phyloP scores from a whole-genome alignment of 1,140 invertebrate genomes.

The Saccostrea cuccullata region DNA sequence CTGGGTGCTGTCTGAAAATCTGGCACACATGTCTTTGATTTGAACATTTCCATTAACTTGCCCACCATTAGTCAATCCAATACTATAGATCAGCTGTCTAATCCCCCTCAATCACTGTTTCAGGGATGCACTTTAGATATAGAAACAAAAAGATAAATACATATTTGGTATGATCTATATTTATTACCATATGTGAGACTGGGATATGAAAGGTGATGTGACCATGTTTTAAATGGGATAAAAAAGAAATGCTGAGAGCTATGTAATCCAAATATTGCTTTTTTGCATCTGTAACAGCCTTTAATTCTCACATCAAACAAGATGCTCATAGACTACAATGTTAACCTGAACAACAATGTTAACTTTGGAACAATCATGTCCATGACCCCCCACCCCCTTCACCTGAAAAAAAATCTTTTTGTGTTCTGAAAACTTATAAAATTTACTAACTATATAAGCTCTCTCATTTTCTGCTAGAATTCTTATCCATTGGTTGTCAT shows the following conservation, averaged over 20 bases:
- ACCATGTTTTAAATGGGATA: conserved; percentile 18
- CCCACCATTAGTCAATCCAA: conserved; percentile 29
- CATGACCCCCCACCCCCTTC: no score
- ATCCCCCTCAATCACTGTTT: background rate
- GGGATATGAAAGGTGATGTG: background rate
- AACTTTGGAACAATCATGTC: no score
- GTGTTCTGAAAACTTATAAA: no score
- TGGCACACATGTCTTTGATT: conserved; percentile 33
- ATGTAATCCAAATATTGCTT: background rate
- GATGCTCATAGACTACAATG: no score
- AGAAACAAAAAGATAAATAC: conserved; percentile 20
- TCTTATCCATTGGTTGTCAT: no score
- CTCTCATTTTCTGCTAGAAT: no score
- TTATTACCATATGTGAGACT: conserved; percentile 34
- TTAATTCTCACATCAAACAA: background rate
- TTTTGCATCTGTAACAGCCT: background rate
- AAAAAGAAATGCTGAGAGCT: background rate
- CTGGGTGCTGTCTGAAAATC: conserved; percentile 29
- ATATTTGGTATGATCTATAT: conserved; percentile 24
- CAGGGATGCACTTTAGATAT: conserved; percentile 20
- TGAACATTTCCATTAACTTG: conserved; percentile 37
- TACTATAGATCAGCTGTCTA: conserved; percentile 20
- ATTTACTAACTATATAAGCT: no score
- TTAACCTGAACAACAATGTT: no score
- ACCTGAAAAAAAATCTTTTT: no score